Evolutionary conservation across 2,888 invertebrate genomes (phyloP).

Genomic region (Tridacna crocea): DNA sequence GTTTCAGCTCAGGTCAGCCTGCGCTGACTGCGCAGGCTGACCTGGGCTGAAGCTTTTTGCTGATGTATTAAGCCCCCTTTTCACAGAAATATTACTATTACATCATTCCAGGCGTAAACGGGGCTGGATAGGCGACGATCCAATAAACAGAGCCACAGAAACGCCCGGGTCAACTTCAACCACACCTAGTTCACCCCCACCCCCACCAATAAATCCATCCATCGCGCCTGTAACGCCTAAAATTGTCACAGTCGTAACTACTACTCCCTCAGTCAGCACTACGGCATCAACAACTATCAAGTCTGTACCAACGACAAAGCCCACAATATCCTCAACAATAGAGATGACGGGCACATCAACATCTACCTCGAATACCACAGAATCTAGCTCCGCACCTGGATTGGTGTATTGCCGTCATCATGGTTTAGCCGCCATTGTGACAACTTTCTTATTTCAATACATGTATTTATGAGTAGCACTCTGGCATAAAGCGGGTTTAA

Average conservation of each 20-base stretch:
- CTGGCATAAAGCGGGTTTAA: no score
- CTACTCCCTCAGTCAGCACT: neutral
- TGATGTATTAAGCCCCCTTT: no score
- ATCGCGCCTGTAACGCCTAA: neutral
- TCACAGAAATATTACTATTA: neutral
- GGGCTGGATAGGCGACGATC: slow-evolving; percentile 7
- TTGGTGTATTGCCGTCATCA: neutral
- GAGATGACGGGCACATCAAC: neutral
- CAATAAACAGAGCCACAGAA: neutral
- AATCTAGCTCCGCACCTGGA: neutral
- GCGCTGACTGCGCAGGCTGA: no score
- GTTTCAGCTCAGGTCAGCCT: no score
- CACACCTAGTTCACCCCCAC: neutral
- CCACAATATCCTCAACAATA: neutral
- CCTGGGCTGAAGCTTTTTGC: no score
- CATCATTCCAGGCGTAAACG: neutral
- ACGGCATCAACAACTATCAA: neutral
- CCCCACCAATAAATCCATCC: neutral
- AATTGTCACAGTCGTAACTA: neutral
- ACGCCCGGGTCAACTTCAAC: neutral
- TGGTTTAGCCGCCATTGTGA: neutral
- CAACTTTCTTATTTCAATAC: no score
- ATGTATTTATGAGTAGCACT: no score
- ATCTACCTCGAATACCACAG: neutral
- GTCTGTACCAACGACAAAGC: neutral